These are phyloP conservation scores for Pectinophora gossypiella DNA, from an alignment of 1,140 invertebrate genomes.

Conservation along the genomic window DNA sequence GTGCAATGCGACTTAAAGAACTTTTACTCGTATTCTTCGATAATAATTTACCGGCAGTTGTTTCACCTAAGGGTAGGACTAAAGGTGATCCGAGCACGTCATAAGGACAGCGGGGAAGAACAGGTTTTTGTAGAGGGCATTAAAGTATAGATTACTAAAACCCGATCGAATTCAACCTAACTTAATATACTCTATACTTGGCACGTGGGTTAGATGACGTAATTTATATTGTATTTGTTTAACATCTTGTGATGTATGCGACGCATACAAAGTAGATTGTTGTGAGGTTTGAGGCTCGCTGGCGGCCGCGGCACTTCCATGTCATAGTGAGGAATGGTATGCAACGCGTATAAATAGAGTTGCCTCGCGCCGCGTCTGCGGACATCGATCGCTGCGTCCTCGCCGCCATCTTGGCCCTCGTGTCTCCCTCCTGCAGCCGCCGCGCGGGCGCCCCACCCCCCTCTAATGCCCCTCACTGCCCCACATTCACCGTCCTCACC, in stretches of 20 bases:
- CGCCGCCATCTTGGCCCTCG: slow-evolving; percentile 69
- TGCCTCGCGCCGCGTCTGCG: slow-evolving; percentile 64
- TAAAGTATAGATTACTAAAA: too few relatives aligned
- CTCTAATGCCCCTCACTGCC: slow-evolving; percentile 54
- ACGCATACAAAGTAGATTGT: neutral
- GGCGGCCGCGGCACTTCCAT: slow-evolving; percentile 20
- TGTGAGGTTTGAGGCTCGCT: neutral
- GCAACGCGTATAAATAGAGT: slow-evolving; percentile 68
- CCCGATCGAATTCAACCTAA: neutral
- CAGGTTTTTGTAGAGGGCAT: neutral
- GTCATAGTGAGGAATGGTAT: slow-evolving; percentile 48
- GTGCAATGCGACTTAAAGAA: neutral
- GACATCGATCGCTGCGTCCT: slow-evolving; percentile 71
- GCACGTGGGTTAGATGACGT: neutral
- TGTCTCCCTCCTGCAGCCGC: slow-evolving; percentile 57
- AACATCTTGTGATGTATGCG: neutral
- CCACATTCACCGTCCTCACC: slow-evolving; percentile 67
- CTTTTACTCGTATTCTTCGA: neutral
- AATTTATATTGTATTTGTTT: neutral
- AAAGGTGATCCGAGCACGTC: neutral
- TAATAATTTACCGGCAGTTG: neutral
- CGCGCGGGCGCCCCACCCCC: slow-evolving; percentile 43
- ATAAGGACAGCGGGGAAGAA: neutral
- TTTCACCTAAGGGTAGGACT: neutral
- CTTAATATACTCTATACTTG: neutral